phyloP scores from a whole-genome alignment of 2,888 invertebrate species.

The Pyrrhosoma nymphula region DNA sequence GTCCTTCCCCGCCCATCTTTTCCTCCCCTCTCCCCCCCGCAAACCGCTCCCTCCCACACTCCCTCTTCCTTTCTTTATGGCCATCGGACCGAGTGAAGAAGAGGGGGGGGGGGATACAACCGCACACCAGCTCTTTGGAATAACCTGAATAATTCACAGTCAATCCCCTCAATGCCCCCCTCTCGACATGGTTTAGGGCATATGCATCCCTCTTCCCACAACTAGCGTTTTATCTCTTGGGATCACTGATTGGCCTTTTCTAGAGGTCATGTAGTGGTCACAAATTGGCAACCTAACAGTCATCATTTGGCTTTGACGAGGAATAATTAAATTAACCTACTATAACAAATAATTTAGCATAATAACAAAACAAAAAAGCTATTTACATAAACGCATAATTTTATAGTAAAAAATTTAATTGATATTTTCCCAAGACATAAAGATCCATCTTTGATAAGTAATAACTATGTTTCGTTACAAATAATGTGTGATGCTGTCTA shows the following conservation, averaged over 20 bases:
- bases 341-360: no score
- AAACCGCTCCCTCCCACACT: not conserved
- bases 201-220: not conserved
- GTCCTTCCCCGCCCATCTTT: not conserved
- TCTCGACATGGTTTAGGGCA: not conserved
- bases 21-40: no score
- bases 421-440: no score
- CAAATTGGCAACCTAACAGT: not conserved
- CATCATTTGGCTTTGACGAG: not conserved
- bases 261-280: not conserved
- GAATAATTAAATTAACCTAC: no score
- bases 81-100: not conserved
- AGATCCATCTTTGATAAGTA: no score
- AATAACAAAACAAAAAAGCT: no score
- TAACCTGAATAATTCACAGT: not conserved
- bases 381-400: no score
- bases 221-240: not conserved
- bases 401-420: no score
- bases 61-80: not conserved
- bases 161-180: not conserved
- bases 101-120: not conserved
- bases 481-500: no score
- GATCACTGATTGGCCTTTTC: not conserved
- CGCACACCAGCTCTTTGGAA: not conserved
- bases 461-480: no score